Evolutionary conservation across 2,888 invertebrate genomes (phyloP), one percentile per base, ranked within the genome.

Genomic region (Vesta saturnalis): DNA sequence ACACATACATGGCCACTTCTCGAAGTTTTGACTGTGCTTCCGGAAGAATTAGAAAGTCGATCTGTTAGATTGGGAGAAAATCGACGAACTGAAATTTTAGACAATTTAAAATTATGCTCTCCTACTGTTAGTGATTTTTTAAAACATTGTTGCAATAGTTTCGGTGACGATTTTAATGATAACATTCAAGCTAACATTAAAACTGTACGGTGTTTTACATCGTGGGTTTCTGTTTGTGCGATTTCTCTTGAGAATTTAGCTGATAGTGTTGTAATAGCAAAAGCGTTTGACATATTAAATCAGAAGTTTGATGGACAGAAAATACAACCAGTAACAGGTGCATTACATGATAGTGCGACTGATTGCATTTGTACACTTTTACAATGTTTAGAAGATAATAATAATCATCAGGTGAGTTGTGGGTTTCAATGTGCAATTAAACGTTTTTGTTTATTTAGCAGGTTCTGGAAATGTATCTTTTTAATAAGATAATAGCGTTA

Each of bases 31-130:
- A 96, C 94, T 55, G 94, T 98, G 21, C 86, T 99, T 78, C 98
- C 99, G 3, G 99, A 99, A 86, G 99, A 99, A 89, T 92, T 97
- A 66, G 92, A 93, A 82, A 93, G 93, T 0, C 85, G 93, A 74
- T 90, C 89, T 73, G 85, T 95, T 66, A 89, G 83, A 78, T 87
- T 99, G 69, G 99, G 98, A 43, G 94, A 94, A 73, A 99, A 98
- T 84, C 88, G 99, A 70, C 87, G 98, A 70, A 89, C 92, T 72
- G 94, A 96, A 78, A 89, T 99, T 49, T 89, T 93, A 76, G 87
- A 90, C 62, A 94, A 97, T 80, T 87, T 97, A 72, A 89, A 90
- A 76, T 85, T 87, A 52, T 92, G 93, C 81, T 91, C 95, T 22
- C 89, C 91, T 30, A 88, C 90, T 72, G 92, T 98, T 14, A 87